phyloP scores from a whole-genome alignment of 2,797 vertebrate species.

The Acestrorhynchus altus region DNA sequence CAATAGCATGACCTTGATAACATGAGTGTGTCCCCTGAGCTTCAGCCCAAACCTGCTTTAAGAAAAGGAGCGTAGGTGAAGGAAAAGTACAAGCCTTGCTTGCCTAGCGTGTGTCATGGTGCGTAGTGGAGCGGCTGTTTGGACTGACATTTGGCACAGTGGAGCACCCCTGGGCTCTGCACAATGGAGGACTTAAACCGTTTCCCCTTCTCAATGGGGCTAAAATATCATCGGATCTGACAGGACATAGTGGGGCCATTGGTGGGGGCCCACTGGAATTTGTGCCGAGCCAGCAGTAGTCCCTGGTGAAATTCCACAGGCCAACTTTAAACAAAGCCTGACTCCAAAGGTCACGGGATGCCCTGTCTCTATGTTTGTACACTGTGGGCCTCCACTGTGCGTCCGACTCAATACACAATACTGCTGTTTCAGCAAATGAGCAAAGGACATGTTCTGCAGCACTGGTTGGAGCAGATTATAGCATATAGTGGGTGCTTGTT shows the following conservation, averaged over 20 bases:
- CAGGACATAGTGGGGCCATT: constrained; percentile 58
- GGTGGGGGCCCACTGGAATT: constrained; percentile 66
- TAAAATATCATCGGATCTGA: constrained; percentile 67
- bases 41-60: neutral
- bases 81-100: constrained; percentile 15
- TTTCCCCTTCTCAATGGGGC: constrained; percentile 60
- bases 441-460: neutral
- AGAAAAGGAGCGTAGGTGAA: neutral
- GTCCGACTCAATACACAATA: constrained; percentile 59
- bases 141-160: constrained; percentile 56
- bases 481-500: neutral
- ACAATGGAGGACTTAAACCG: constrained; percentile 58
- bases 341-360: constrained; percentile 63
- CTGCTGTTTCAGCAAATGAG: constrained; percentile 67
- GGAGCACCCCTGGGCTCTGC: constrained; percentile 16
- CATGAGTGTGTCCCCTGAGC: neutral
- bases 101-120: constrained; percentile 15
- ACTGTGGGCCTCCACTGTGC: constrained; percentile 56
- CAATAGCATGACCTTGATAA: neutral
- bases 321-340: constrained; percentile 75
- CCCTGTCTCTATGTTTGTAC: constrained; percentile 72
- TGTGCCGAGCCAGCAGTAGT: constrained; percentile 70
- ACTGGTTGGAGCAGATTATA: neutral
- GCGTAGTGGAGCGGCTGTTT: constrained; percentile 34
- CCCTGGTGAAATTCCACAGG: constrained; percentile 72